Percentiles rank a stretch among this genome's conserved stretches.
Conservation (phyloP, 2,113 vertebrate genomes). For the Ctenodactylus gundi region DNA sequence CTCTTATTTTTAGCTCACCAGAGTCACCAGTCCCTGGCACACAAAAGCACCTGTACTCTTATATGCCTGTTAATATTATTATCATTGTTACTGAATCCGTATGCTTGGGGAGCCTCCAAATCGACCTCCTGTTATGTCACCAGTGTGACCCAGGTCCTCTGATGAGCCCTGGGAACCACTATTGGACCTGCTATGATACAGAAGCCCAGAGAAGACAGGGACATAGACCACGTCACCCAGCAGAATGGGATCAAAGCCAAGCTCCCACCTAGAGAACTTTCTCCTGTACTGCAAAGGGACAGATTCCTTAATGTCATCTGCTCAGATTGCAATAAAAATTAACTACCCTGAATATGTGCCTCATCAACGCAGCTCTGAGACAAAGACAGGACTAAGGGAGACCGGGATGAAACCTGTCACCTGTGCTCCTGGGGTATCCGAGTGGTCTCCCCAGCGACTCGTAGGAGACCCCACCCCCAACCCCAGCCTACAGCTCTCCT, state of each 20-base stretch:
- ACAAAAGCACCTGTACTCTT: neutral
- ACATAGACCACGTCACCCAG: neutral
- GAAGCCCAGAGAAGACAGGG: neutral
- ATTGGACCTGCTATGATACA: neutral
- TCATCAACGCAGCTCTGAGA: constrained; percentile 24
- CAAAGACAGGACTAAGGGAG: neutral
- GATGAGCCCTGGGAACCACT: neutral
- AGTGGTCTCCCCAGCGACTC: neutral
- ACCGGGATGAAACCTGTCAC: neutral
- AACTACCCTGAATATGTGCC: constrained; percentile 67
- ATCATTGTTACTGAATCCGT: neutral
- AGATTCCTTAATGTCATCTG: constrained; percentile 59
- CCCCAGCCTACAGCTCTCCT: neutral
- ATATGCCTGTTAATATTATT: neutral
- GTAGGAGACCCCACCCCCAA: neutral
- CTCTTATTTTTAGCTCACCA: neutral
- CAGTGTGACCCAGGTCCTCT: neutral
- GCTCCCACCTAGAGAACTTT: neutral
- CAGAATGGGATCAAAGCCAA: neutral
- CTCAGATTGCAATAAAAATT: constrained; percentile 72
- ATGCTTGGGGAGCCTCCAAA: neutral
- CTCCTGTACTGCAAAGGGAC: constrained; percentile 18
- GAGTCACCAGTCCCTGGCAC: neutral
- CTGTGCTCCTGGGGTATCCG: neutral
- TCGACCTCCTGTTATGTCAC: neutral